Evolutionary conservation across 2,113 vertebrate species (phyloP), one percentile per base, ranked within the genome.

Genomic region (Cyprichromis sp.): DNA sequence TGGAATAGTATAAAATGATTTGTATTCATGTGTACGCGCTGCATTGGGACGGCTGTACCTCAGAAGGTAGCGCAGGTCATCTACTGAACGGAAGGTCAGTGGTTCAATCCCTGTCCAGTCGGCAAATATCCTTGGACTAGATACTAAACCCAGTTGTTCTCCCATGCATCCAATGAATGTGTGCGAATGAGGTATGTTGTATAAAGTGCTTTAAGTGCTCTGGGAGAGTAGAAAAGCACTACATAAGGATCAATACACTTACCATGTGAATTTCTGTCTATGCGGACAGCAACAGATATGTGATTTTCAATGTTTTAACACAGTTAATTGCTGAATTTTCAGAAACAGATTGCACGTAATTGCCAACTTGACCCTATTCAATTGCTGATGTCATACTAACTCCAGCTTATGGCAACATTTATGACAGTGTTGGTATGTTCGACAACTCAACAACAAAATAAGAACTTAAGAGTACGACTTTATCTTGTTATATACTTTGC

Each of bases 1-100:
- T 66, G 34, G 19, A 66, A 38, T 38, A 66, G 0, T 66, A 38
- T 38, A 1, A 66, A 38, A 66, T 66, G 34, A 4, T 21, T 8
- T 66, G 19, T 38, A 66, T 66, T 38, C 19, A 66, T 38, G 4
- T 38, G 34, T 21, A 21, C 1, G 1, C 4, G 34, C 7, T 66
- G 34, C 1, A 66, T 2, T 38, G 61, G 61, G 34, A 3, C 2
- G 0, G 61, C 34, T 66, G 2, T 66, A 13, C 7, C 61, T 21
- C 34, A 38, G 61, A 66, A 38, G 34, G 61, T 21, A 38, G 61
- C 11, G 4, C 61, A 66, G 34, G 34, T 66, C 34, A 66, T 21
- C 34, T 66, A 66, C 19, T 66, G 10, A 66, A 21, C 1, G 2
- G 34, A 8, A 38, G 34, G 19, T 66, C 31, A 38, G 34, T 38